Percentiles rank a stretch among this genome's conserved stretches.
Conservation (phyloP, 2,888 invertebrate species). For the Galerucella nymphaeae region DNA sequence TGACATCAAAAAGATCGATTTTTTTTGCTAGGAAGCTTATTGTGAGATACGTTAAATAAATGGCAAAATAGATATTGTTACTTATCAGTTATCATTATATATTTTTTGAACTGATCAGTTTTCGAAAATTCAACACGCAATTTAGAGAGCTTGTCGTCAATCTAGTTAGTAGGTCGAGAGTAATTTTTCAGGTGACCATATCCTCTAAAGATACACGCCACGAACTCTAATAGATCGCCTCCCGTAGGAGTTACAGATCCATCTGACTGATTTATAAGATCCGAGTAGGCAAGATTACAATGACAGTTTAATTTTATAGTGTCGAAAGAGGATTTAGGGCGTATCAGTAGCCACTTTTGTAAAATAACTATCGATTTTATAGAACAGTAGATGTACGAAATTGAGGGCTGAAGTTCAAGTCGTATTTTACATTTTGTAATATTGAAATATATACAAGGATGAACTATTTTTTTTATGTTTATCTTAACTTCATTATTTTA, state of each 20-base stretch:
- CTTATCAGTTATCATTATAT: too few relatives aligned
- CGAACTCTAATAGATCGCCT: constrained; percentile 38
- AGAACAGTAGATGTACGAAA: constrained; percentile 4
- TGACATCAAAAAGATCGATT: too few relatives aligned
- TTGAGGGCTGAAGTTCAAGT: neutral
- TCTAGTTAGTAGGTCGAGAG: constrained; percentile 9
- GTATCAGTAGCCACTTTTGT: constrained; percentile 29
- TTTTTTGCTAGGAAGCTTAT: too few relatives aligned
- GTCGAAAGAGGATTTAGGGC: constrained; percentile 39
- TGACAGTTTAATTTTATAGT: constrained; percentile 41
- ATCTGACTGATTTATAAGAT: constrained; percentile 40
- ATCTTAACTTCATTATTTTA: neutral
- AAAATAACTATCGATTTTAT: constrained; percentile 31
- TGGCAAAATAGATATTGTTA: too few relatives aligned
- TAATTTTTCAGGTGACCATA: constrained; percentile 37
- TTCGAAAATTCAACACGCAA: neutral
- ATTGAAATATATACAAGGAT: neutral
- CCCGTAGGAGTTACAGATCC: constrained; percentile 32
- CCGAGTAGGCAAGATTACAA: constrained; percentile 37
- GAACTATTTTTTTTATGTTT: neutral
- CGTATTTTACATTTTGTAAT: constrained; percentile 8
- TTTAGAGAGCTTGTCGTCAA: constrained; percentile 2
- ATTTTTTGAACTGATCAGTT: too few relatives aligned
- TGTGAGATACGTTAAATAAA: too few relatives aligned
- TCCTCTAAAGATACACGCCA: constrained; percentile 37